Evolutionary conservation across 2,113 vertebrate genomes (phyloP), one percentile per base, ranked within the genome.

Genomic region (Gopherus flavomarginatus): DNA sequence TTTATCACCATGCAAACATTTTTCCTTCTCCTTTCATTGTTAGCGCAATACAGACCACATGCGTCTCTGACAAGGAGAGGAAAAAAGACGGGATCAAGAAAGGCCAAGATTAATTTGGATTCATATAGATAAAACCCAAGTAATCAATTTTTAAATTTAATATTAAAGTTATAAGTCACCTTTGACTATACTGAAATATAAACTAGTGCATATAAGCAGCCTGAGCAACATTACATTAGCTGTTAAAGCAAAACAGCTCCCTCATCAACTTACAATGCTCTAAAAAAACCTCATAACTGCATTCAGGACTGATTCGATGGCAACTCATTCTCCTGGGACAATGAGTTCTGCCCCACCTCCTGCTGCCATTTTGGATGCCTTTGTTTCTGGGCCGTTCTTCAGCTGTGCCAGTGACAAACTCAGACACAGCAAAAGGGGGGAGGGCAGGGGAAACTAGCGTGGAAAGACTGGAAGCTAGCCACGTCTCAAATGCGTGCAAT

Each of bases 141-240:
- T 97, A 98, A 97, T 97, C 97, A 96, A 92, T 98, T 90, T 98
- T 97, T 96, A 98, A 97, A 98, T 97, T 95, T 91, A 97, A 98
- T 98, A 98, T 98, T 98, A 97, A 98, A 98, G 95, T 98, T 97
- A 95, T 98, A 98, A 98, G 93, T 97, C 98, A 98, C 96, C 97
- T 98, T 94, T 97, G 94, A 97, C 97, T 97, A 97, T 97, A 98
- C 7, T 97, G 97, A 97, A 97, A 98, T 94, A 97, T 93, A 97
- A 98, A 97, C 92, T 69, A 88, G 94, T 95, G 92, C 95, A 90
- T 95, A 93, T 96, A 98, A 91, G 97, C 98, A 98, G 96, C 96
- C 96, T 96, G 97, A 97, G 97, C 96, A 98, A 97, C 92, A 97
- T 97, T 97, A 96, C 93, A 97, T 96, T 97, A 96, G 97, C 96